A percentile compares a stretch with the other conserved stretches of the same genome.
Evolutionary conservation across 2,113 vertebrate genomes (phyloP).

Genomic region (Myanophis thanlyinensis): DNA sequence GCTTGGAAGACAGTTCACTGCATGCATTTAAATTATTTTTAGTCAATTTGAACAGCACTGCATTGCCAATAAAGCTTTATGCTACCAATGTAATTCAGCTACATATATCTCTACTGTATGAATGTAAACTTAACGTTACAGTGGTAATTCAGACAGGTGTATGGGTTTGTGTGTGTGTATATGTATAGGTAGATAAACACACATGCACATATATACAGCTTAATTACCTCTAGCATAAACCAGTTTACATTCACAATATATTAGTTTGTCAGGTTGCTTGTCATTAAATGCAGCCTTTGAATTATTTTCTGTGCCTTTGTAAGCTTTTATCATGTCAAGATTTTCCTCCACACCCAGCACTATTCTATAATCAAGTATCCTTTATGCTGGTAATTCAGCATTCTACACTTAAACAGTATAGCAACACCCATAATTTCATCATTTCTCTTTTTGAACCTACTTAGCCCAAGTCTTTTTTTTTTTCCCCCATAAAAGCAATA

Average conservation of each 20-base stretch:
- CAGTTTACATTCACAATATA: background rate
- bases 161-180: background rate
- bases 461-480: background rate
- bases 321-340: background rate
- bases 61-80: background rate
- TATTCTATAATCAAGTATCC: background rate
- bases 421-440: background rate
- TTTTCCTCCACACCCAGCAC: background rate
- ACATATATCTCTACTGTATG: background rate
- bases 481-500: background rate
- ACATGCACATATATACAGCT: background rate
- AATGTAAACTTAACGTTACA: background rate
- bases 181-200: background rate
- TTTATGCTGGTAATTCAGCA: background rate
- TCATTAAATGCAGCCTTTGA: background rate
- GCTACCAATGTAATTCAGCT: background rate
- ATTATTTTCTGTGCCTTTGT: background rate
- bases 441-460: background rate
- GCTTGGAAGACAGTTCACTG: background rate
- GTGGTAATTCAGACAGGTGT: background rate
- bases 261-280: background rate
- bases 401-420: background rate
- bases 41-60: background rate
- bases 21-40: background rate
- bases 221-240: background rate